Evolutionary conservation across 2,888 invertebrate species (phyloP).

Genomic region (Eueremaeus valkanovi): DNA sequence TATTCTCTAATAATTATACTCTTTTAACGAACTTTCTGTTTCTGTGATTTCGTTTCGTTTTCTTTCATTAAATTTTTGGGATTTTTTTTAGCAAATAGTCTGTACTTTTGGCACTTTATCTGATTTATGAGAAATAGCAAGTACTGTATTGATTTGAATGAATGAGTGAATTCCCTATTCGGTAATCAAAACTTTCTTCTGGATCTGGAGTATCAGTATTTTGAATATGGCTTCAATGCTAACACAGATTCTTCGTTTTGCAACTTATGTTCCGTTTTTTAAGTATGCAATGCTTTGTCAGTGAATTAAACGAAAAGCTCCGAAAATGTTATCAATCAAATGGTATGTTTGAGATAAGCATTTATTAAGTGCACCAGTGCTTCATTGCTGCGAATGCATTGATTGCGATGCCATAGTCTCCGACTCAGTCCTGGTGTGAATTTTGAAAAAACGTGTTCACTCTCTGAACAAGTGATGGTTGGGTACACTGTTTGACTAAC

Average conservation of each 20-base stretch:
- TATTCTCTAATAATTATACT: no score
- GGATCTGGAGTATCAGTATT: constrained; percentile 1
- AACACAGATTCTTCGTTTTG: no score
- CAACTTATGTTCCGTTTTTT: no score
- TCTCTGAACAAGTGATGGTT: neutral
- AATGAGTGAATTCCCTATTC: no score
- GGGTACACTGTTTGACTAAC: neutral
- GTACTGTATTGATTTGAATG: no score
- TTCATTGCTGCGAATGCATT: constrained; percentile 24
- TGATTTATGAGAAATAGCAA: no score
- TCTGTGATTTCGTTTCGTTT: no score
- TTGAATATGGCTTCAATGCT: neutral
- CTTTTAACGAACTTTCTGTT: no score
- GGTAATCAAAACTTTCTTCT: no score
- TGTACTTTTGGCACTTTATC: no score
- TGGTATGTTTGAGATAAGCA: constrained; percentile 10
- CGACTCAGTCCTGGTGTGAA: neutral
- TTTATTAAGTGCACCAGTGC: constrained; percentile 5
- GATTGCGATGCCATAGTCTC: neutral
- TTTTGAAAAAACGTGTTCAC: constrained; percentile 12
- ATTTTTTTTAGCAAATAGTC: no score
- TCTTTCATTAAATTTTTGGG: no score
- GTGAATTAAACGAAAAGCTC: constrained; percentile 2
- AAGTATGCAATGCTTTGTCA: neutral
- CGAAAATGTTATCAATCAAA: constrained; percentile 33